These are phyloP conservation scores for Burhinus bistriatus DNA, from an alignment of 2,113 vertebrate genomes.

Conservation along the genomic window DNA sequence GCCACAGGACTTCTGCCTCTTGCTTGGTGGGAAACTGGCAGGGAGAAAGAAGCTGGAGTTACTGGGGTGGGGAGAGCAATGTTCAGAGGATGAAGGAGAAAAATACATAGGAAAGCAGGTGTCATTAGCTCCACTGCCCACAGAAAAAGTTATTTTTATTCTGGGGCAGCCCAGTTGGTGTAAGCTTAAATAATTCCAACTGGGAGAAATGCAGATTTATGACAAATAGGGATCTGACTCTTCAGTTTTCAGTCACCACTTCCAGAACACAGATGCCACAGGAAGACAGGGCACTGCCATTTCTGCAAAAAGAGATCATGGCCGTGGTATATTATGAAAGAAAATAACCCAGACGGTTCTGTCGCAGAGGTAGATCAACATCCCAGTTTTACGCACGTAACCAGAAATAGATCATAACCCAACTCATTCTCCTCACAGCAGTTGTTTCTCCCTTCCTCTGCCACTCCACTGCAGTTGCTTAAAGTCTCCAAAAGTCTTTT, in stretches of 20 bases:
- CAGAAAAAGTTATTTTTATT: background rate
- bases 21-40: background rate
- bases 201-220: background rate
- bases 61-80: background rate
- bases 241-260: background rate
- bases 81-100: background rate
- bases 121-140: background rate
- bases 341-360: background rate
- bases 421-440: background rate
- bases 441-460: background rate
- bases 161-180: background rate
- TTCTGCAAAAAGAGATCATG: background rate
- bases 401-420: background rate
- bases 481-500: background rate
- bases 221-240: background rate
- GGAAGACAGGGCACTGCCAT: background rate
- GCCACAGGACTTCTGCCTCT: background rate
- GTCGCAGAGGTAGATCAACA: background rate
- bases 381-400: background rate
- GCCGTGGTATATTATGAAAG: background rate
- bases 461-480: background rate
- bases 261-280: background rate
- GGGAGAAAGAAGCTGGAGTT: background rate
- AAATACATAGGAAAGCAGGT: constrained; percentile 4
- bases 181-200: background rate